Evolutionary conservation across 2,888 invertebrate genomes (phyloP).

Genomic region (Druceiella hillmani): DNA sequence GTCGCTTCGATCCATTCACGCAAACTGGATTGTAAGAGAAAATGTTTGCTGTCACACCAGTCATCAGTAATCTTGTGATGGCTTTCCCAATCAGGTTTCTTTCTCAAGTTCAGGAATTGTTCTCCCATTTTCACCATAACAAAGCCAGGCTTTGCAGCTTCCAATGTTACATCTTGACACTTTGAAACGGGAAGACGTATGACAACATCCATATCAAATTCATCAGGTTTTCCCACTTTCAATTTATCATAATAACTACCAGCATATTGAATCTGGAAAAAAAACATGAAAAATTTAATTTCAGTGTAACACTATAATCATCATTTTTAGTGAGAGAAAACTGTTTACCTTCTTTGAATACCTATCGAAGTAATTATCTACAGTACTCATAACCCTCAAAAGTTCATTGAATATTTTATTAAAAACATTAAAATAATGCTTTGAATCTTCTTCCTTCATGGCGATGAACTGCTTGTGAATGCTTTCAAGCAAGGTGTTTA

Average conservation of each 20-base stretch:
- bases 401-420: too few relatives aligned
- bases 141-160: slow-evolving; percentile 42
- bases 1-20: slow-evolving; percentile 51
- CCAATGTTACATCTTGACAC: slow-evolving; percentile 35
- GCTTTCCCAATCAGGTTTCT: slow-evolving; percentile 36
- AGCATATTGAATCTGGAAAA: slow-evolving; percentile 40
- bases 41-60: slow-evolving; percentile 43
- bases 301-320: too few relatives aligned
- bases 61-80: slow-evolving; percentile 37
- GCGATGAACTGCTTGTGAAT: too few relatives aligned
- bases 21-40: slow-evolving; percentile 44
- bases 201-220: slow-evolving; percentile 57
- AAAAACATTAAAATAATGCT: too few relatives aligned
- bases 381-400: too few relatives aligned
- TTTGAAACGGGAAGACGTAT: slow-evolving; percentile 45
- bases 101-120: slow-evolving; percentile 36
- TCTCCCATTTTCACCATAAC: slow-evolving; percentile 37
- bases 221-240: slow-evolving; percentile 53
- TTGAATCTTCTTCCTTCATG: too few relatives aligned
- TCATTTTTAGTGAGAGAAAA: too few relatives aligned
- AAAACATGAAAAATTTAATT: too few relatives aligned
- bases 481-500: too few relatives aligned
- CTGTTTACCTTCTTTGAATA: too few relatives aligned
- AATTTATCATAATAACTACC: slow-evolving; percentile 58
- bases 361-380: too few relatives aligned